Evolutionary conservation across 2,888 invertebrate genomes (phyloP).

Genomic region (Melieria omissa): DNA sequence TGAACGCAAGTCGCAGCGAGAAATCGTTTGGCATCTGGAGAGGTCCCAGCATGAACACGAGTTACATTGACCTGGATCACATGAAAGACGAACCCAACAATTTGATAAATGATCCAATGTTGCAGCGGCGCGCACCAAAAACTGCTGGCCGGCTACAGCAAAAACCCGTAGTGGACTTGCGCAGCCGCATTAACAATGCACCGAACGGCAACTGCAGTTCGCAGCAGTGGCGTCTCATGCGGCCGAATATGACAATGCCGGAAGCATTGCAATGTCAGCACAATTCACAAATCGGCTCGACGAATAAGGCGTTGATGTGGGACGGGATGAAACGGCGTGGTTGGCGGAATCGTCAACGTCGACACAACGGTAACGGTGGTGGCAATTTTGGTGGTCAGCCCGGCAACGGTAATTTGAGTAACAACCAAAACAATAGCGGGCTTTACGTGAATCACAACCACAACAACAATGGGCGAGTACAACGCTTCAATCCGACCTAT

Average conservation of each 20-base stretch:
- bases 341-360: constrained; percentile 29
- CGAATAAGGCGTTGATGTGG: constrained; percentile 30
- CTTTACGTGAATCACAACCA: not conserved
- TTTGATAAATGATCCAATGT: constrained; percentile 16
- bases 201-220: constrained; percentile 38
- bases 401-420: constrained; percentile 9
- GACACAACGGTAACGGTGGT: constrained; percentile 5
- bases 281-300: constrained; percentile 50
- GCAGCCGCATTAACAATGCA: constrained; percentile 26
- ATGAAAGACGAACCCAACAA: constrained; percentile 45
- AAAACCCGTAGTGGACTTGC: constrained; percentile 35
- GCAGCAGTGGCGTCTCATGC: constrained; percentile 47
- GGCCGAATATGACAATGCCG: constrained; percentile 45
- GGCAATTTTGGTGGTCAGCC: not conserved
- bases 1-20: constrained; percentile 41
- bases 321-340: constrained; percentile 12
- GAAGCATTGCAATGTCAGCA: constrained; percentile 47
- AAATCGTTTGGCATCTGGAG: constrained; percentile 41
- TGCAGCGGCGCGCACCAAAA: not conserved
- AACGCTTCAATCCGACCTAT: constrained; percentile 39
- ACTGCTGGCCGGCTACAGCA: not conserved
- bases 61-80: constrained; percentile 38
- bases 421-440: constrained; percentile 23
- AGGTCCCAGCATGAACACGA: constrained; percentile 44
- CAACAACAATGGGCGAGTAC: constrained; percentile 42